Base-by-base conservation (phyloP, 2,113 vertebrate species). In the Toxostoma redivivum region DNA sequence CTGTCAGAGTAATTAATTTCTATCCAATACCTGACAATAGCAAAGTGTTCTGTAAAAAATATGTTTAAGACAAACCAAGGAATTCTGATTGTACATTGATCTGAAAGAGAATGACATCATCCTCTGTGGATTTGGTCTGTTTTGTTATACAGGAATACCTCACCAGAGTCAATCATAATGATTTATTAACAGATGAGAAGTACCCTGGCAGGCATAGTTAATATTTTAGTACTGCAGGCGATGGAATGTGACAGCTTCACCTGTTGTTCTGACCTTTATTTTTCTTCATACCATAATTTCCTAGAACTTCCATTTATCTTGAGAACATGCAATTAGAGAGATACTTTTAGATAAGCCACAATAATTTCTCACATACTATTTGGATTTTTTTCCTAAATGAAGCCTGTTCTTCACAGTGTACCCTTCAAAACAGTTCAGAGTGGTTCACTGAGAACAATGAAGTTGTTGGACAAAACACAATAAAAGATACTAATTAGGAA, bases 211-310 rank as follows among this genome's bases (percentile, higher is more conserved):
- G 91, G 90, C 81, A 84, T 69, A 51, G 70, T 96, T 96, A 97
- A 96, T 97, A 96, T 95, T 96, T 96, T 58, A 96, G 60, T 89
- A 91, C 64, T 57, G 42, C 42, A 79, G 69, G 45, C 6, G 0
- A 91, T 67, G 56, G 92, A 91, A 96, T 94, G 79, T 92, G 94
- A 90, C 91, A 96, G 80, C 70, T 80, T 96, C 72, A 88, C 93
- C 95, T 94, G 85, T 80, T 85, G 77, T 57, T 93, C 25, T 95
- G 95, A 84, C 85, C 92, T 96, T 95, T 95, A 89, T 95, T 95
- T 96, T 96, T 28, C 45, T 92, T 96, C 16, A 2, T 77, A 90
- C 37, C 22, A 53, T 76, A 76, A 85, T 94, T 96, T 95, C 91
- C 70, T 87, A 86, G 92, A 92, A 74, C 28, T 87, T 81, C 50